Conservation (phyloP, 1,140 invertebrate genomes). For the Rhyzopertha dominica region DNA sequence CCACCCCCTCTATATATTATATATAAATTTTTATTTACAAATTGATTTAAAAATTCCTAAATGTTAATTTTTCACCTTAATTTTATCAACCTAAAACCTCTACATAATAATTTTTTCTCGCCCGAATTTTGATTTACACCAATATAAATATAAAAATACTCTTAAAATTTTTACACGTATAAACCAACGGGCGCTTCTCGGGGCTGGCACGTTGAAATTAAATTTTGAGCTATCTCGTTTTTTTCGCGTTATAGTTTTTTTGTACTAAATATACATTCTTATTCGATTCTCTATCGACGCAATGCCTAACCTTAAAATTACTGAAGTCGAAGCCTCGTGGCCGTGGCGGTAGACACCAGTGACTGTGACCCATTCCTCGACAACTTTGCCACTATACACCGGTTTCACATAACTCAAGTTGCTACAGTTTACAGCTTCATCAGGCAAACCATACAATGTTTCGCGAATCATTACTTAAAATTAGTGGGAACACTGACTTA, state of each 20-base stretch:
- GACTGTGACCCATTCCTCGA: slow-evolving; percentile 38
- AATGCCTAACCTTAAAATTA: slow-evolving; percentile 43
- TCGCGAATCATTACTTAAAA: no score
- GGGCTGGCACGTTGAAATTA: slow-evolving; percentile 31
- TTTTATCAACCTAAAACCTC: slow-evolving; percentile 45
- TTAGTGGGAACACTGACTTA: no score
- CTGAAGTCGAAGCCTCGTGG: slow-evolving; percentile 39
- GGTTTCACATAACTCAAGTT: slow-evolving; percentile 21
- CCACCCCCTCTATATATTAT: slow-evolving; percentile 42
- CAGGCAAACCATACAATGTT: no score
- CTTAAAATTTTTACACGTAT: slow-evolving; percentile 47
- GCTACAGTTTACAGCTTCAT: no score
- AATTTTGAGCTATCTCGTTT: slow-evolving; percentile 48
- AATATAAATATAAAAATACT: slow-evolving; percentile 51
- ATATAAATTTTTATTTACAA: slow-evolving; percentile 48
- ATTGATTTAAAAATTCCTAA: slow-evolving; percentile 49
- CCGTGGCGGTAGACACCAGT: slow-evolving; percentile 40
- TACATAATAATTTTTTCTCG: slow-evolving; percentile 45
- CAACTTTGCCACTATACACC: slow-evolving; percentile 34
- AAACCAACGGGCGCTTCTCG: slow-evolving; percentile 31
- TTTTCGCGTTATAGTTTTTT: slow-evolving; percentile 40
- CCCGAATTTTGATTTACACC: slow-evolving; percentile 49
- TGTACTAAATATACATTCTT: slow-evolving; percentile 50
- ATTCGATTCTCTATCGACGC: slow-evolving; percentile 47
- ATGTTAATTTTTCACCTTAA: slow-evolving; percentile 45